These are phyloP conservation scores for Paelopatides confundens DNA, from an alignment of 53 echinoderm and acorn worm genomes.

Conservation along the genomic window DNA sequence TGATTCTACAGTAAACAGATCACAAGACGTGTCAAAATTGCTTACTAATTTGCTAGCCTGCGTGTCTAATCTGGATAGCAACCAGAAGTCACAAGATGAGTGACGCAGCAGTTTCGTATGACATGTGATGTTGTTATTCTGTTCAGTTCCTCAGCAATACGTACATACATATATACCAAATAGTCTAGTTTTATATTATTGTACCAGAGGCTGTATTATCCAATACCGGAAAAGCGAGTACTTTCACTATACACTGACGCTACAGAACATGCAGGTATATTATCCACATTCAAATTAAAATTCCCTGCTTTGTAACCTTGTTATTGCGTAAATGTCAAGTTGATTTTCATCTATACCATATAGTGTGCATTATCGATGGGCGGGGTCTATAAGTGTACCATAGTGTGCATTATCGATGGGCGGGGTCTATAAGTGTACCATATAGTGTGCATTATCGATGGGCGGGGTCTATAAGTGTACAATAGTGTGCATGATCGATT, in stretches of 20 bases:
- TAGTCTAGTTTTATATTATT: background rate
- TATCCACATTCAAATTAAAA: too few relatives aligned
- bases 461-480: too few relatives aligned
- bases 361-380: too few relatives aligned
- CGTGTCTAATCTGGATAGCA: background rate
- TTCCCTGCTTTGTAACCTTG: too few relatives aligned
- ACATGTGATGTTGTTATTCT: background rate
- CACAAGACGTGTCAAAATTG: background rate
- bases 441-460: too few relatives aligned
- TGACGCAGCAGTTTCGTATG: background rate
- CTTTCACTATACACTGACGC: constrained; percentile 25
- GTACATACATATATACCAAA: background rate
- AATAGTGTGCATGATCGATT: too few relatives aligned
- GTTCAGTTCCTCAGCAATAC: background rate
- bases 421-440: too few relatives aligned
- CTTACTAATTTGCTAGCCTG: background rate
- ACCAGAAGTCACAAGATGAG: constrained; percentile 24
- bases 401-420: too few relatives aligned
- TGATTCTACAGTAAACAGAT: background rate
- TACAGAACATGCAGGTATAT: too few relatives aligned
- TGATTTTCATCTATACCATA: too few relatives aligned
- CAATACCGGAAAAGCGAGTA: constrained; percentile 27
- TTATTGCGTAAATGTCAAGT: too few relatives aligned
- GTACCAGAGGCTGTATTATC: background rate
- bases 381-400: too few relatives aligned